Evolutionary conservation across 2,113 vertebrate species (phyloP).

Genomic region (Chaenocephalus aceratus): DNA sequence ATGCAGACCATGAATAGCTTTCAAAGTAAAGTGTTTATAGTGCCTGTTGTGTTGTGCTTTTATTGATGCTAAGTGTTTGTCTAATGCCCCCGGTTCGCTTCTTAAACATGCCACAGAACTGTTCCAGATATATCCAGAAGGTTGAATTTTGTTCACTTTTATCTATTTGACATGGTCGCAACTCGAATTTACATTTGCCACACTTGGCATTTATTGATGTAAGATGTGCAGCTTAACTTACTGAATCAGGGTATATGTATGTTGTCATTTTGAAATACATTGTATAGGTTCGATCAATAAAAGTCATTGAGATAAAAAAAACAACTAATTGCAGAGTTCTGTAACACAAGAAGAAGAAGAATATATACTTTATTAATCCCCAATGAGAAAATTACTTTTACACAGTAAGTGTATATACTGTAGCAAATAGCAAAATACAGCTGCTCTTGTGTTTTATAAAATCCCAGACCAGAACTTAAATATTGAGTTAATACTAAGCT

Average conservation of each 20-base stretch:
- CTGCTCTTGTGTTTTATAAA: not conserved
- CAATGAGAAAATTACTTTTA: too few species aligned
- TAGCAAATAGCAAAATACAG: not conserved
- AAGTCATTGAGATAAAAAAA: not conserved
- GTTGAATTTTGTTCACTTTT: not conserved
- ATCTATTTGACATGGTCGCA: conserved; percentile 10
- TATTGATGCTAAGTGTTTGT: conserved; percentile 32
- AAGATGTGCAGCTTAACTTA: not conserved
- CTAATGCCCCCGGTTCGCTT: conserved; percentile 1
- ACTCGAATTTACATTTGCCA: not conserved
- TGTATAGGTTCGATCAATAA: not conserved
- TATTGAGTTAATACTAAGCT: not conserved
- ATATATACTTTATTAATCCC: too few species aligned
- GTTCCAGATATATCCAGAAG: not conserved
- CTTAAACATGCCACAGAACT: not conserved
- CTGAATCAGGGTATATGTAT: not conserved
- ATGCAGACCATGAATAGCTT: conserved; percentile 51
- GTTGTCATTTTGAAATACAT: not conserved
- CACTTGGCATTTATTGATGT: not conserved
- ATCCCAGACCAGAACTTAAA: not conserved
- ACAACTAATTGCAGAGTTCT: not conserved
- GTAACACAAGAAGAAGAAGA: not conserved
- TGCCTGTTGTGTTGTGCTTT: conserved; percentile 34
- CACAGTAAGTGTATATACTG: not conserved
- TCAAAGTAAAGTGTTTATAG: conserved; percentile 47